phyloP scores from a whole-genome alignment of 2,797 vertebrate genomes.

The Pseudopleuronectes americanus region DNA sequence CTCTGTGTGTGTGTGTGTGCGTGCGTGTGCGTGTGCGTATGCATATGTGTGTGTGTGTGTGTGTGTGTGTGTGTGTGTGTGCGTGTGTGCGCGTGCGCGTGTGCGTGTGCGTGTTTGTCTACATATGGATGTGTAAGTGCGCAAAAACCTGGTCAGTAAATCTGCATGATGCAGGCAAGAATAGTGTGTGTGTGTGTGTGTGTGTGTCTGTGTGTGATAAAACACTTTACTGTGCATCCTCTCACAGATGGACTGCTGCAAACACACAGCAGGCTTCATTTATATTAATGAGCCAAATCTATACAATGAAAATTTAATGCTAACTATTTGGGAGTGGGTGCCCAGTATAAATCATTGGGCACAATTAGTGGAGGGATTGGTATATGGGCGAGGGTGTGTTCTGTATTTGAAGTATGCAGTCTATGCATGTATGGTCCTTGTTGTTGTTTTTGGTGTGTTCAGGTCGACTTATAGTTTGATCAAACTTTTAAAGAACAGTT shows the following conservation, averaged over 20 bases:
- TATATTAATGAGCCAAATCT: conserved; percentile 85
- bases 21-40: too few relatives aligned
- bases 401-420: neutral
- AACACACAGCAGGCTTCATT: conserved; percentile 77
- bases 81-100: conserved; percentile 1
- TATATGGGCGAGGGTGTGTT: conserved; percentile 29
- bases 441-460: too few relatives aligned
- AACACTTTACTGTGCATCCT: conserved; percentile 43
- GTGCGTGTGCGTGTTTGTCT: conserved; percentile 15
- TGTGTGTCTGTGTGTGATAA: conserved; percentile 11
- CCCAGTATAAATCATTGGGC: conserved; percentile 43
- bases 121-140: conserved; percentile 14
- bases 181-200: conserved; percentile 1
- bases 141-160: conserved; percentile 45
- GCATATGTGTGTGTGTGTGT: too few relatives aligned
- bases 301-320: conserved; percentile 82
- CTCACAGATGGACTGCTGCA: conserved; percentile 81
- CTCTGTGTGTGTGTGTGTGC: neutral
- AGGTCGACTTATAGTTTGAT: too few relatives aligned
- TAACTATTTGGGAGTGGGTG: conserved; percentile 68
- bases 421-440: neutral
- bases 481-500: too few relatives aligned
- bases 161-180: conserved; percentile 19
- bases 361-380: conserved; percentile 47
- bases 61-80: conserved; percentile 6